These are phyloP conservation scores for Oryctes rhinoceros DNA, from an alignment of 1,140 invertebrate species.

Conservation along the genomic window DNA sequence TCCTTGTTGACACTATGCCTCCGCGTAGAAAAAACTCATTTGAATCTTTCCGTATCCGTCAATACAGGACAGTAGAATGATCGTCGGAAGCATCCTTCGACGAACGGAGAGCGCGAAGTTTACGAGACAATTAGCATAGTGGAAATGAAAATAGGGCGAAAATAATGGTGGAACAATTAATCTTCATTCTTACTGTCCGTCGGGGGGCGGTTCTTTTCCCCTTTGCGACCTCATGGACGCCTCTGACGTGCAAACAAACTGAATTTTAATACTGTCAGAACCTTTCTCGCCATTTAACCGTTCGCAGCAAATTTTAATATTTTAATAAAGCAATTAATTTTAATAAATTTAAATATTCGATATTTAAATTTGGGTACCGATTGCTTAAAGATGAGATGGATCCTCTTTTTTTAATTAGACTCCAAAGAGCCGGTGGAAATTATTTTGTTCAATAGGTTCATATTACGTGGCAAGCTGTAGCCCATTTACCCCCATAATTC, in stretches of 20 bases:
- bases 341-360: slow-evolving; percentile 39
- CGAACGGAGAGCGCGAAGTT: background rate
- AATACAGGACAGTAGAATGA: background rate
- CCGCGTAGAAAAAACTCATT: too few relatives aligned
- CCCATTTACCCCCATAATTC: too few relatives aligned
- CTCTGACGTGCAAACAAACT: slow-evolving; percentile 9
- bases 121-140: slow-evolving; percentile 21
- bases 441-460: too few relatives aligned
- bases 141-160: background rate
- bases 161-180: slow-evolving; percentile 12
- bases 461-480: too few relatives aligned
- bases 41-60: background rate
- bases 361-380: slow-evolving; percentile 21
- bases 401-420: too few relatives aligned
- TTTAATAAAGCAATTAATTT: slow-evolving; percentile 41
- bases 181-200: slow-evolving; percentile 31
- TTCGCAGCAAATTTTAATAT: slow-evolving; percentile 23
- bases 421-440: too few relatives aligned
- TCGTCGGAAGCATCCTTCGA: background rate
- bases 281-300: slow-evolving; percentile 1
- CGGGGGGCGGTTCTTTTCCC: background rate
- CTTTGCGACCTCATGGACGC: background rate
- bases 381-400: background rate
- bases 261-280: slow-evolving; percentile 31
- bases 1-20: too few relatives aligned